Evolutionary conservation across 30 jellyfish, hydroid and myxozoan genomes (phyloP).

Genomic region (Clytia hemisphaerica): DNA sequence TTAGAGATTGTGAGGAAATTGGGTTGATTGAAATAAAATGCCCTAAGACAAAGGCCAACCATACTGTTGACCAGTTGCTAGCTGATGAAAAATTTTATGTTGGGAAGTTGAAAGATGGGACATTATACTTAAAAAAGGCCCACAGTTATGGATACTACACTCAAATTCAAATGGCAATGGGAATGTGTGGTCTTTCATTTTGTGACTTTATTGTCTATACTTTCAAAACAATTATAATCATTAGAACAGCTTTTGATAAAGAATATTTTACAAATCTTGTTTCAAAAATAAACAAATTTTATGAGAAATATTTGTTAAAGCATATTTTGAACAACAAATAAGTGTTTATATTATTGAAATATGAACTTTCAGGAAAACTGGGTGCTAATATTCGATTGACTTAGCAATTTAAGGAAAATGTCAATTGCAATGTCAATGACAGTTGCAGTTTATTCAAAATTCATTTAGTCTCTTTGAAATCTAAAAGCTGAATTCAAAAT

Average conservation of each 20-base stretch:
- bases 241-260: conserved; percentile 23
- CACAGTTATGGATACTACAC: conserved; percentile 39
- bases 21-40: conserved; percentile 3
- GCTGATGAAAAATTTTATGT: conserved; percentile 12
- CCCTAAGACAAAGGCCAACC: neutral
- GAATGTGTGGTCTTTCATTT: conserved; percentile 33
- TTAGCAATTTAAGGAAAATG: too few species aligned
- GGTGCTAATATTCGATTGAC: too few species aligned
- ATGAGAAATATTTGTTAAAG: too few species aligned
- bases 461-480: too few species aligned
- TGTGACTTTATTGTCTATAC: conserved; percentile 37
- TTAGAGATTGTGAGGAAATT: neutral
- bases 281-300: conserved; percentile 7
- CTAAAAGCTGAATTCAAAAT: too few species aligned
- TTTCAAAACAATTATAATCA: conserved; percentile 33
- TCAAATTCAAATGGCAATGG: conserved; percentile 45
- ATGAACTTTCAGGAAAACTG: too few species aligned
- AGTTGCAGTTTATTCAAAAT: too few species aligned
- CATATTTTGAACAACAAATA: too few species aligned
- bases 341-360: too few species aligned
- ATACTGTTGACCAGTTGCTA: neutral
- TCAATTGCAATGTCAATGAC: too few species aligned
- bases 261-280: conserved; percentile 11
- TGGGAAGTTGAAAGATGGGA: conserved; percentile 14
- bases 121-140: conserved; percentile 8